Evolutionary conservation across 53 echinoderm and acorn worm genomes (phyloP).

Genomic region (Luidia sarsii): DNA sequence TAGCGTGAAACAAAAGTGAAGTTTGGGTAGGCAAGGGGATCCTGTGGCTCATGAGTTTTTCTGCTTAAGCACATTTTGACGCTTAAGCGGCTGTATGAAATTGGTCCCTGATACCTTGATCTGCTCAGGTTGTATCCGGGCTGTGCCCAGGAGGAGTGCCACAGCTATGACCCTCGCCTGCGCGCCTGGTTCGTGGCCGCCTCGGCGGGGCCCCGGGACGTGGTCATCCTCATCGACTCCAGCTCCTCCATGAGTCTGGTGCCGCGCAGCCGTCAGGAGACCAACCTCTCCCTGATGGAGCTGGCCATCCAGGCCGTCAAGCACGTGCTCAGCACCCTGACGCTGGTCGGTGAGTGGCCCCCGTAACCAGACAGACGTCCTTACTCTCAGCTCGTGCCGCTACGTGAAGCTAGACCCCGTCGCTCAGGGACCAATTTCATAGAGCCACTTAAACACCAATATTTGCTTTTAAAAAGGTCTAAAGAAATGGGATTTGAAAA

Average conservation of each 20-base stretch:
- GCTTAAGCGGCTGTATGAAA: no score
- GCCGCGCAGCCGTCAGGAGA: slow-evolving; percentile 13
- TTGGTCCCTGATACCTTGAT: no score
- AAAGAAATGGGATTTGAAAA: no score
- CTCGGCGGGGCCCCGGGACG: slow-evolving; percentile 49
- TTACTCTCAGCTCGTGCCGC: not conserved
- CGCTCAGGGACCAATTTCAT: not conserved
- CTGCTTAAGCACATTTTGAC: no score
- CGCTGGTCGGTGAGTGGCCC: slow-evolving; percentile 55
- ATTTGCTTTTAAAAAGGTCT: no score
- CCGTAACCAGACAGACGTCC: not conserved
- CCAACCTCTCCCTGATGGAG: slow-evolving; percentile 38
- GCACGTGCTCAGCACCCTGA: slow-evolving; percentile 56
- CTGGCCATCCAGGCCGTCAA: slow-evolving; percentile 42
- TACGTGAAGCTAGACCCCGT: not conserved
- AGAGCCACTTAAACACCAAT: no score
- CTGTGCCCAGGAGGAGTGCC: slow-evolving; percentile 41
- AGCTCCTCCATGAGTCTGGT: slow-evolving; percentile 59
- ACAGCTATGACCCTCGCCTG: slow-evolving; percentile 55
- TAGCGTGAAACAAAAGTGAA: no score
- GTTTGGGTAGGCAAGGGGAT: no score
- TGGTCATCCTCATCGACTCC: slow-evolving; percentile 51
- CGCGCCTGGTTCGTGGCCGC: slow-evolving; percentile 52
- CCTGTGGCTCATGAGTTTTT: no score
- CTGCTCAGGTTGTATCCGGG: slow-evolving; percentile 42